Conservation (phyloP, 2,797 vertebrate genomes). For the Pyrocephalus nanus region DNA sequence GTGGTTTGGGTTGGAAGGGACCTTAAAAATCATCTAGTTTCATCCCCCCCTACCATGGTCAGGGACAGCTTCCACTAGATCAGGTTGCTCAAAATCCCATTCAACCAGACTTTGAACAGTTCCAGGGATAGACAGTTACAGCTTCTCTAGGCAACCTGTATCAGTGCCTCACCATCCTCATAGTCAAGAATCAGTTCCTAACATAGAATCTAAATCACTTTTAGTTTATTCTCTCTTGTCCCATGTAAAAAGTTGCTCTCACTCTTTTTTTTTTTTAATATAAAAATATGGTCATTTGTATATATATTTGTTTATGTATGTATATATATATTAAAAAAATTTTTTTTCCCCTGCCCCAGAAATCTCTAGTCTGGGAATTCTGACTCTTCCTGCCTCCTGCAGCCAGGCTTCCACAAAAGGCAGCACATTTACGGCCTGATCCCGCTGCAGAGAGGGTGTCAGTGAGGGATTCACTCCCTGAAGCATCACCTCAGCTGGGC, state of each 20-base stretch:
- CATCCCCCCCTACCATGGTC: too few species aligned
- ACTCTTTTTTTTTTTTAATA: not conserved
- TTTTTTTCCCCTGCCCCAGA: not conserved
- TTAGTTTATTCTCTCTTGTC: not conserved
- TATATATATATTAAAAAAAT: too few species aligned
- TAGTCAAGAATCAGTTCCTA: not conserved
- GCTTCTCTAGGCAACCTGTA: not conserved
- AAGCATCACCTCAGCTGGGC: not conserved
- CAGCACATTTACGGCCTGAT: not conserved
- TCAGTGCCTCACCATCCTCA: not conserved
- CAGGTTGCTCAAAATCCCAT: not conserved
- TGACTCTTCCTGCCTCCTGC: not conserved
- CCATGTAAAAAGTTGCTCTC: rapidly evolving
- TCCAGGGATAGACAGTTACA: not conserved
- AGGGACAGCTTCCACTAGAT: not conserved
- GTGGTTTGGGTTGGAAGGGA: not conserved
- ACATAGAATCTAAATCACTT: not conserved
- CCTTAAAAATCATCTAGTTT: not conserved
- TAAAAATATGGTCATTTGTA: not conserved
- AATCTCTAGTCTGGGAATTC: not conserved
- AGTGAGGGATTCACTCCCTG: not conserved
- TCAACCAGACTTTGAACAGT: not conserved
- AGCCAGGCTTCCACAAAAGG: not conserved
- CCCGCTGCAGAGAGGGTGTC: rapidly evolving
- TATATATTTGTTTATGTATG: not conserved